Conservation (phyloP, 2,888 invertebrate genomes). For the Leptothorax acervorum region DNA sequence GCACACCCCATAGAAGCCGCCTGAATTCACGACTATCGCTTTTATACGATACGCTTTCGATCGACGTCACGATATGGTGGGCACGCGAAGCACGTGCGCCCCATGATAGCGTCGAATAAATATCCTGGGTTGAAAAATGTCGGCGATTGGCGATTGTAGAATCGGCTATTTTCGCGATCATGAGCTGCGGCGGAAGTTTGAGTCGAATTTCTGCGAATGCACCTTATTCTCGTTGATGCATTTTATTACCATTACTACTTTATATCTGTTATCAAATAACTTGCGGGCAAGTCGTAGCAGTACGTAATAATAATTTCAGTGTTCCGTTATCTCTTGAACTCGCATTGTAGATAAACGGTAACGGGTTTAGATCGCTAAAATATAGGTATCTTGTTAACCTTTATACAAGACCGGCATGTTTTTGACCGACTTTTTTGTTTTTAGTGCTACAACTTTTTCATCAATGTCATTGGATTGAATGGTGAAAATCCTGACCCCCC, state of each 20-base stretch:
- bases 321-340: neutral
- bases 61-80: constrained; percentile 44
- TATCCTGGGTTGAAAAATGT: constrained; percentile 42
- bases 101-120: constrained; percentile 50
- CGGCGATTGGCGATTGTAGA: constrained; percentile 36
- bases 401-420: no score
- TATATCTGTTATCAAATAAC: constrained; percentile 20
- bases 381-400: neutral
- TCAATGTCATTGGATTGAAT: no score
- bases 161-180: constrained; percentile 39
- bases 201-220: constrained; percentile 18
- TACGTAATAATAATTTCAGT: constrained; percentile 24
- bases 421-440: no score
- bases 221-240: neutral
- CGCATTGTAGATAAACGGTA: neutral
- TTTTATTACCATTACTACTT: neutral
- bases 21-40: constrained; percentile 35
- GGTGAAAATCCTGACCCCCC: no score
- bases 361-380: neutral
- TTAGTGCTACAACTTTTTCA: no score
- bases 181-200: constrained; percentile 12
- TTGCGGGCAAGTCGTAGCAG: neutral
- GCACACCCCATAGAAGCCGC: constrained; percentile 1
- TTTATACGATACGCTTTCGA: constrained; percentile 37
- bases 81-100: constrained; percentile 45